These are phyloP conservation scores for Anarrhichthys ocellatus DNA, from an alignment of 2,113 vertebrate genomes.

Conservation along the genomic window DNA sequence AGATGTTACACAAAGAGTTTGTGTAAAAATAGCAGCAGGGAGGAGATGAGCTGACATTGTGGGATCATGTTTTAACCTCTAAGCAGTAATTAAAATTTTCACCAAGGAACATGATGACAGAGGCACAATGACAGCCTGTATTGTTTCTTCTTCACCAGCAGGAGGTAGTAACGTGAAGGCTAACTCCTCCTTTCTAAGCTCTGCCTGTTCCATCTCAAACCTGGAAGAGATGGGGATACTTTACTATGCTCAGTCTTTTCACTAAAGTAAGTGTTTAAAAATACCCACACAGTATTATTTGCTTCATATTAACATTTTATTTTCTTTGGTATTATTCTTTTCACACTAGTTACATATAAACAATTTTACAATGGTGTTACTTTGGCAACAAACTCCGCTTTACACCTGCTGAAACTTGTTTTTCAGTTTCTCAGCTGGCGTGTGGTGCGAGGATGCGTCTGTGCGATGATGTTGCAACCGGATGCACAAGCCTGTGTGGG, in stretches of 20 bases:
- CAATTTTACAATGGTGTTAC: conserved; percentile 52
- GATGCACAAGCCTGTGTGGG: conserved; percentile 12
- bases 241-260: background rate
- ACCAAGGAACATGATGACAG: background rate
- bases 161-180: conserved; percentile 44
- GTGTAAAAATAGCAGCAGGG: background rate
- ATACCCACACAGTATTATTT: background rate
- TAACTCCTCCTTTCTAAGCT: background rate
- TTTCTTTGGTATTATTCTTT: conserved; percentile 68
- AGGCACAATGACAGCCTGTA: background rate
- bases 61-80: conserved; percentile 14
- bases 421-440: conserved; percentile 2
- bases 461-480: conserved; percentile 23
- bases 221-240: background rate
- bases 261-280: background rate
- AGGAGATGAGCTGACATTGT: background rate
- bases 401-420: conserved; percentile 10
- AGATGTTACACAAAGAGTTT: background rate
- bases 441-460: background rate
- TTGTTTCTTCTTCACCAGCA: conserved; percentile 31
- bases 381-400: conserved; percentile 53
- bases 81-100: background rate
- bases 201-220: background rate
- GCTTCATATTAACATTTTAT: conserved; percentile 65
- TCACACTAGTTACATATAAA: conserved; percentile 75